Base-by-base conservation (phyloP, 37 sponge, comb jelly and placozoan species). In the Axinella damicornis region DNA sequence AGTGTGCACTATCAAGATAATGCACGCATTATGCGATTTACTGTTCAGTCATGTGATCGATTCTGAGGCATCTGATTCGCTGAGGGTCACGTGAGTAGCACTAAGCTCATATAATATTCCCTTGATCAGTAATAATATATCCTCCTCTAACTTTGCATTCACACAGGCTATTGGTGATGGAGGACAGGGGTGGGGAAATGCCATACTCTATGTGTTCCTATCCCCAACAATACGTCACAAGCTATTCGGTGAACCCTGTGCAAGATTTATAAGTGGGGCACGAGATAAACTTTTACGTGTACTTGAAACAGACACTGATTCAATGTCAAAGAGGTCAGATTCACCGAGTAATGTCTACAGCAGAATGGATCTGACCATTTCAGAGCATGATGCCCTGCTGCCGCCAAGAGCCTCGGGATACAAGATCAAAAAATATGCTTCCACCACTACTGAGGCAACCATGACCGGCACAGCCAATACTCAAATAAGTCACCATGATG, bases 151-250 rank as follows among this genome's bases (percentile, higher is more conserved):
- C n/a, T n/a, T n/a, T n/a, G n/a, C n/a, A n/a, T 34, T 68, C 2
- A 61, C 35, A 24, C 84, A 92, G 93, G 75, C 81, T 40, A 80
- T 92, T 20, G 89, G 89, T 60, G 93, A 92, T 52, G 80, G 89
- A 27, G 84, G 85, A 5, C 93, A 92, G 57, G 93, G 93, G 14
- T 92, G 93, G 93, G 68, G 71, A 77, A 92, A 92, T 69, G 81
- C 81, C 37, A 60, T 92, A 19, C 82, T 92, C 56, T 92, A 83
- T 75, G 74, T 92, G 0, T 74, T 92, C 63, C 39, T 74, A 30
- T 81, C 89, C 28, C 79, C 78, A 13, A 79, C 30, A 22, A 89
- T 89, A 21, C 46, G 90, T 20, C 19, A 30, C 28, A 35, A 76
- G n/a, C 39, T 87, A 1, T 64, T 80, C 17, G 28, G 71, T 13